Percentiles rank a stretch among this genome's conserved stretches.
Conservation (phyloP, 2,113 vertebrate genomes). For the Phylloscopus trochilus region DNA sequence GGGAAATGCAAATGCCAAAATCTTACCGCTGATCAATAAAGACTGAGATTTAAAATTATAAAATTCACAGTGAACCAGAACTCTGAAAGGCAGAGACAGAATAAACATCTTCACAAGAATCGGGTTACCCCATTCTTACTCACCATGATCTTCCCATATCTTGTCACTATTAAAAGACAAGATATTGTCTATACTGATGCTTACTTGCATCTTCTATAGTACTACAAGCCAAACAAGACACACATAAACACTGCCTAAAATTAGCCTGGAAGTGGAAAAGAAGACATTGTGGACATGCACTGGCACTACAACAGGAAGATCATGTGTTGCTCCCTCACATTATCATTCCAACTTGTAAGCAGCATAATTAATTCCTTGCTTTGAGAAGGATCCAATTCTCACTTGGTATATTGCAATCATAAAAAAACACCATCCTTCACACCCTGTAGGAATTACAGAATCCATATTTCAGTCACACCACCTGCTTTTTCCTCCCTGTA, state of each 20-base stretch:
- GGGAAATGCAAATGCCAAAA: background rate
- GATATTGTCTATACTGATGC: background rate
- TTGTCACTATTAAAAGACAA: background rate
- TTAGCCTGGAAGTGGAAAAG: background rate
- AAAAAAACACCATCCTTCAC: background rate
- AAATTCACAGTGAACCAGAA: background rate
- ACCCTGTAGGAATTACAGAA: background rate
- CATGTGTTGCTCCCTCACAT: background rate
- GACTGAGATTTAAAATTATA: background rate
- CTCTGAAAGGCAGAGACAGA: background rate
- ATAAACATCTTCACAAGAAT: background rate
- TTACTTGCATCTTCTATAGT: background rate
- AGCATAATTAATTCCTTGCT: background rate
- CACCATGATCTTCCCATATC: background rate
- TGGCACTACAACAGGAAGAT: background rate
- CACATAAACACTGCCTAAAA: background rate
- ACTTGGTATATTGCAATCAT: background rate
- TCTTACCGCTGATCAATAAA: background rate
- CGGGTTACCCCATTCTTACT: background rate
- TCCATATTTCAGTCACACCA: background rate
- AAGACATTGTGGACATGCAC: background rate
- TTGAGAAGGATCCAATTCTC: constrained; percentile 14
- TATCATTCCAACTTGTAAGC: background rate
- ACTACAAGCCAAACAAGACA: background rate
- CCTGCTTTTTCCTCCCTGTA: background rate